phyloP scores from a whole-genome alignment of 2,113 vertebrate species.

The Perca fluviatilis region DNA sequence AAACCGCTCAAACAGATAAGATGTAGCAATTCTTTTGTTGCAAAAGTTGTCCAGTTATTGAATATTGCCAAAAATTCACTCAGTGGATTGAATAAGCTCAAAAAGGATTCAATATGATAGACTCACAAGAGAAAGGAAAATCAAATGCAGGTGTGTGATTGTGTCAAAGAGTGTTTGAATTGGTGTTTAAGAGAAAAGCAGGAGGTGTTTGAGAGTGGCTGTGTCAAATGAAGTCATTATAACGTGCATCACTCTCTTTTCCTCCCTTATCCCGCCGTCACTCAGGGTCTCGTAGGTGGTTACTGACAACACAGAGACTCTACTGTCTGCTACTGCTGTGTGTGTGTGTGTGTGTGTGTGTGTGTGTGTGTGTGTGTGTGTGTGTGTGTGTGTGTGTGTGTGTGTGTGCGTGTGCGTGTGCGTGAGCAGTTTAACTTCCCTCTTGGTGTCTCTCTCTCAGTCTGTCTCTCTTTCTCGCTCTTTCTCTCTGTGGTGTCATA shows the following conservation, averaged over 20 bases:
- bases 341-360: slow-evolving; percentile 13
- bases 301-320: slow-evolving; percentile 68
- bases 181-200: slow-evolving; percentile 38
- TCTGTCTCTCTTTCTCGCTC: slow-evolving; percentile 1
- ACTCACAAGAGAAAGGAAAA: slow-evolving; percentile 8
- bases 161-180: slow-evolving; percentile 25
- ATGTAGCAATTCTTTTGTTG: neutral
- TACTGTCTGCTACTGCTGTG: slow-evolving; percentile 41
- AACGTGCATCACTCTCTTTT: slow-evolving; percentile 49
- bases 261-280: slow-evolving; percentile 41
- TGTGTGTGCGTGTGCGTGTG: neutral
- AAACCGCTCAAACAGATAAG: neutral
- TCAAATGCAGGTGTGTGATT: slow-evolving; percentile 1
- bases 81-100: slow-evolving; percentile 33
- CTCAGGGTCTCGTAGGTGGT: slow-evolving; percentile 69
- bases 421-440: slow-evolving; percentile 16
- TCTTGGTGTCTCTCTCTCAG: slow-evolving; percentile 8
- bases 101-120: slow-evolving; percentile 11
- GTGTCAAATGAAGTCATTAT: slow-evolving; percentile 61
- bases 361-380: slow-evolving; percentile 8
- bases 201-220: slow-evolving; percentile 19
- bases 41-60: slow-evolving; percentile 5
- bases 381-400: neutral
- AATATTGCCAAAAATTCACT: slow-evolving; percentile 49
- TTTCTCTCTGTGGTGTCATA: slow-evolving; percentile 56